Conservation (phyloP, 1,140 invertebrate species). For the Saccostrea glomerata region DNA sequence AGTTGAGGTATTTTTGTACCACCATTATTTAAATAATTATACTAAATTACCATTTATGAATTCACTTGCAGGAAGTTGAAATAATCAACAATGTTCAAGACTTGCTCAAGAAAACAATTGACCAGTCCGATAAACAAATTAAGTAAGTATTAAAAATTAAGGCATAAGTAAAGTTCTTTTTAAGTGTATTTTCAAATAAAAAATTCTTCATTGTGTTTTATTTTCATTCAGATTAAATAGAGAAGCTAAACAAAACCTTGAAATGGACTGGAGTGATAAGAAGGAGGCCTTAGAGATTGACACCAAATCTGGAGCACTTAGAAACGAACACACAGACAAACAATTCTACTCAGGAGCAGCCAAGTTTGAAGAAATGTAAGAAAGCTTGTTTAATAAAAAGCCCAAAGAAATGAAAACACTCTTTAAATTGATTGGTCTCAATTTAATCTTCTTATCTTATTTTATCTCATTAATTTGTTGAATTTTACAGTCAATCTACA, state of each 20-base stretch:
- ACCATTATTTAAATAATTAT: too few relatives aligned
- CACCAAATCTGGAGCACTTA: conserved; percentile 71
- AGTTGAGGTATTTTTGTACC: too few relatives aligned
- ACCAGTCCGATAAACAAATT: conserved; percentile 87
- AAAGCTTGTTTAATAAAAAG: neutral
- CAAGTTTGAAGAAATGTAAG: conserved; percentile 79
- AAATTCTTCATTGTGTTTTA: neutral
- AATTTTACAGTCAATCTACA: conserved; percentile 77
- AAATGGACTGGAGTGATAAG: conserved; percentile 94
- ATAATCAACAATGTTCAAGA: conserved; percentile 80
- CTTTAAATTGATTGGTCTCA: neutral
- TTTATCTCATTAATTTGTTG: neutral
- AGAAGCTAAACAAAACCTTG: conserved; percentile 87
- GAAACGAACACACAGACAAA: conserved; percentile 78
- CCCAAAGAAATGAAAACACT: neutral
- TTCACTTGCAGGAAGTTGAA: conserved; percentile 78
- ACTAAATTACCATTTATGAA: neutral
- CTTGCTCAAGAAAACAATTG: conserved; percentile 79
- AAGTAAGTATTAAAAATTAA: conserved; percentile 69
- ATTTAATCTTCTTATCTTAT: too few relatives aligned
- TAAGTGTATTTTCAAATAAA: neutral
- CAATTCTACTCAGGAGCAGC: conserved; percentile 79
- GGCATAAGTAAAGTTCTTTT: neutral
- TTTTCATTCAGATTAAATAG: conserved; percentile 83
- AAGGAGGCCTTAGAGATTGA: conserved; percentile 89